Evolutionary conservation across 2,797 vertebrate species (phyloP), one percentile per base, ranked within the genome.

Genomic region (Denticeps clupeoides): DNA sequence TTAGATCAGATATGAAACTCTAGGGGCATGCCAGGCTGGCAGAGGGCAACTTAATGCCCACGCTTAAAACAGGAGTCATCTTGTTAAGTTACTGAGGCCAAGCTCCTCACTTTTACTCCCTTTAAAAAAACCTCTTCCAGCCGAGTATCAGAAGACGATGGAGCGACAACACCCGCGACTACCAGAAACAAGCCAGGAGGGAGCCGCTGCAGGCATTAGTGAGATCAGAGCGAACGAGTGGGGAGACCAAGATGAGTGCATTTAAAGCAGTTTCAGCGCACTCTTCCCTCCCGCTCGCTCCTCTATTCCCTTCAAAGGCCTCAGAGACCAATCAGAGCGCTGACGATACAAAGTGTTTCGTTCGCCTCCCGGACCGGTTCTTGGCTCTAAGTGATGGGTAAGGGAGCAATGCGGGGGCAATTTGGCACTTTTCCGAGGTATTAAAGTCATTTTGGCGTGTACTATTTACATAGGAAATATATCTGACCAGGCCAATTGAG

Each of bases 401-500:
- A 59, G 40, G 19, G 40, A 55, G 53, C 58, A 60, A 62, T 57
- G 76, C 80, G 78, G 80, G 80, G 78, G 78, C 82, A 82, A 84
- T 86, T 86, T 84, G 70, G 77, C 70, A 60, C 59, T 56, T 49
- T 60, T 63, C 53, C 53, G 43, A 72, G 73, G 58, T 79, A 86
- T 87, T 85, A 85, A 73, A 81, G 80, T 81, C 81, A 84, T 87
- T 82, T 80, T 74, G 69, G 72, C 67, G 77, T 77, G 73, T 79
- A 81, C 79, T 84, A 89, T 90, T 90, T 90, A 87, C 82, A 88
- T 89, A 87, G 85, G 70, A 85, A 88, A 89, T 83, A 78, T 71
- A 80, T 80, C 82, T 82, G 83, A 83, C 86, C 82, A 65, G 62
- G 76, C 78, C 70, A 79, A 82, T 89, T 83, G 82, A 82, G 82